phyloP scores from a whole-genome alignment of 2,797 vertebrate species.

The Peromyscus eremicus region DNA sequence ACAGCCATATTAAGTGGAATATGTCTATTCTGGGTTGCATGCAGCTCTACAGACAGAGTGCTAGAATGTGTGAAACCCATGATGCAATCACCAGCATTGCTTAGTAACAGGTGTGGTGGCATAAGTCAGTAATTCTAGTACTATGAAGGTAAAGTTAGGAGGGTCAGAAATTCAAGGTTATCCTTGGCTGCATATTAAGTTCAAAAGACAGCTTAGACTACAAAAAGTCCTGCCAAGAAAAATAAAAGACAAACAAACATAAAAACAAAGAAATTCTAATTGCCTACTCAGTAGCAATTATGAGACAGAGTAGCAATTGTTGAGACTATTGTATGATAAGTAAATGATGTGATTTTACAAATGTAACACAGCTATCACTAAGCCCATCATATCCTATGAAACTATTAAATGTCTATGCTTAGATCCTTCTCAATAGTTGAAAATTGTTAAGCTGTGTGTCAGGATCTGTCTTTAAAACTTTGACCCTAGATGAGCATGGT shows the following conservation, averaged over 20 bases:
- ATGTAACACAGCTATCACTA: neutral
- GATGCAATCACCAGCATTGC: neutral
- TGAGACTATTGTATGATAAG: constrained; percentile 57
- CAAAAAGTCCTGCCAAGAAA: too few relatives aligned
- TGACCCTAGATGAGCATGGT: too few relatives aligned
- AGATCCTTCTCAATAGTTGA: neutral
- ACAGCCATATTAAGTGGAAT: neutral
- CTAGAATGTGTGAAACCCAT: too few relatives aligned
- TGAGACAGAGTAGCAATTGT: constrained; percentile 56
- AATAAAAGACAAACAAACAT: neutral
- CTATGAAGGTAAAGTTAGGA: neutral
- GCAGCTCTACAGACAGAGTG: neutral
- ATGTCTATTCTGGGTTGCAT: neutral
- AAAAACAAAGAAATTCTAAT: constrained; percentile 63
- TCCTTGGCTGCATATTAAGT: neutral
- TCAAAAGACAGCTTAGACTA: neutral
- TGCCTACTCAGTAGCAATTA: constrained; percentile 8
- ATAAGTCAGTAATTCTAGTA: neutral
- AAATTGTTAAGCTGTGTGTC: neutral
- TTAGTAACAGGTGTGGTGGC: neutral
- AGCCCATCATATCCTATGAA: neutral
- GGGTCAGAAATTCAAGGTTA: neutral
- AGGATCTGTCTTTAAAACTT: neutral
- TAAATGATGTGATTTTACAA: neutral
- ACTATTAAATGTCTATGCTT: neutral